Conservation (phyloP, 2,888 invertebrate species). For the Balanococcus diminutus region DNA sequence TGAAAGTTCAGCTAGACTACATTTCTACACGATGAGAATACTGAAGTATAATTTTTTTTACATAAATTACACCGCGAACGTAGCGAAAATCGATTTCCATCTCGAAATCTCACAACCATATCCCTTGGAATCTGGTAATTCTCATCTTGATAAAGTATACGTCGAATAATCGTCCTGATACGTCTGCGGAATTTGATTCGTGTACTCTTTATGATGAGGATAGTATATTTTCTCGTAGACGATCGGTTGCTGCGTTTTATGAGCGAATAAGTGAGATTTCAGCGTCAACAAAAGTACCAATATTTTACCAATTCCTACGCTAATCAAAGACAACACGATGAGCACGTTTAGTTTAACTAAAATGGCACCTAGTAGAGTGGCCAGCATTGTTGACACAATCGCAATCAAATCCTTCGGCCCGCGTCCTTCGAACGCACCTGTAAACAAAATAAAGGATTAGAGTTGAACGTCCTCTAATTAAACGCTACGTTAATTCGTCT, state of each 20-base stretch:
- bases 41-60: neutral
- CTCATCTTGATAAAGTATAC: constrained; percentile 27
- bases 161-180: constrained; percentile 51
- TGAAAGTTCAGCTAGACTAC: neutral
- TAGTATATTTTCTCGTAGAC: constrained; percentile 49
- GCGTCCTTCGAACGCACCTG: constrained; percentile 44
- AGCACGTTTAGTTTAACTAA: constrained; percentile 55
- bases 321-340: constrained; percentile 52
- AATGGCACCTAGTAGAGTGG: constrained; percentile 55
- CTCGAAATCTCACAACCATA: neutral
- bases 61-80: neutral
- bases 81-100: too few species aligned
- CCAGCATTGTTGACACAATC: constrained; percentile 56
- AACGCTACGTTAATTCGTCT: neutral
- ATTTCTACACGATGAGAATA: neutral
- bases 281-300: constrained; percentile 46
- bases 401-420: constrained; percentile 56
- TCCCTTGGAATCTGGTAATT: neutral
- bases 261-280: constrained; percentile 26
- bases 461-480: neutral
- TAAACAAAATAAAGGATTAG: constrained; percentile 19
- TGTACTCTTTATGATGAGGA: constrained; percentile 27
- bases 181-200: constrained; percentile 35
- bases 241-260: constrained; percentile 27
- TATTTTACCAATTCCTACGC: constrained; percentile 55